phyloP scores from a whole-genome alignment of 2,797 vertebrate genomes.

The Acanthurus lineatus region DNA sequence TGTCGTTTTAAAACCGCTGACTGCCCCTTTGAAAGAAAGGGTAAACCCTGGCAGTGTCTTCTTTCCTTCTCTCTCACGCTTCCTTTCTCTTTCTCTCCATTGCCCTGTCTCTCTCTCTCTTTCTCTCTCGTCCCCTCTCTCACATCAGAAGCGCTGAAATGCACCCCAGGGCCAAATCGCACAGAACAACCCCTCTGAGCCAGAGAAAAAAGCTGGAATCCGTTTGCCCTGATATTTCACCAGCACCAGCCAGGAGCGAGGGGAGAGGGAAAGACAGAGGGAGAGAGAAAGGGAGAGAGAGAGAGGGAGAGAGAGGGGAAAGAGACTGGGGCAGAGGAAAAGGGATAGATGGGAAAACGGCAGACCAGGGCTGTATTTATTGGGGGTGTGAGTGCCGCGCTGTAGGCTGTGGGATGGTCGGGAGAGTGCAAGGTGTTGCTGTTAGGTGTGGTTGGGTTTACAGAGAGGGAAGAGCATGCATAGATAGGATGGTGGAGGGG shows the following conservation, averaged over 20 bases:
- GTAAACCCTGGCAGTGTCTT: slow-evolving; percentile 70
- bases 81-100: slow-evolving; percentile 63
- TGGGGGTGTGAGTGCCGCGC: slow-evolving; percentile 80
- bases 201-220: slow-evolving; percentile 88
- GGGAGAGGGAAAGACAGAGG: slow-evolving; percentile 76
- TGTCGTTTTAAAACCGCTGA: slow-evolving; percentile 61
- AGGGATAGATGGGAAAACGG: slow-evolving; percentile 82
- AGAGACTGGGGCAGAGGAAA: slow-evolving; percentile 79
- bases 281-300: slow-evolving; percentile 67
- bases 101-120: slow-evolving; percentile 49
- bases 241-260: slow-evolving; percentile 87
- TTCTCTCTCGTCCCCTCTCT: slow-evolving; percentile 78
- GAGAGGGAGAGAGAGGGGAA: slow-evolving; percentile 62
- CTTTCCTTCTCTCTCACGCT: slow-evolving; percentile 48
- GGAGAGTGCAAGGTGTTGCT: slow-evolving; percentile 83
- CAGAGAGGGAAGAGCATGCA: slow-evolving; percentile 78
- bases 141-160: slow-evolving; percentile 87
- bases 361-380: slow-evolving; percentile 81
- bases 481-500: slow-evolving; percentile 74
- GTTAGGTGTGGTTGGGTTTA: slow-evolving; percentile 80
- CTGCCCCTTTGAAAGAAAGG: slow-evolving; percentile 71
- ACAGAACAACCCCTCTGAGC: slow-evolving; percentile 88
- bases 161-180: slow-evolving; percentile 90
- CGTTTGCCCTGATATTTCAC: slow-evolving; percentile 89
- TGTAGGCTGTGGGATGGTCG: slow-evolving; percentile 81